Evolutionary conservation across 2,888 invertebrate genomes (phyloP).

Genomic region (Ellobium chinense): DNA sequence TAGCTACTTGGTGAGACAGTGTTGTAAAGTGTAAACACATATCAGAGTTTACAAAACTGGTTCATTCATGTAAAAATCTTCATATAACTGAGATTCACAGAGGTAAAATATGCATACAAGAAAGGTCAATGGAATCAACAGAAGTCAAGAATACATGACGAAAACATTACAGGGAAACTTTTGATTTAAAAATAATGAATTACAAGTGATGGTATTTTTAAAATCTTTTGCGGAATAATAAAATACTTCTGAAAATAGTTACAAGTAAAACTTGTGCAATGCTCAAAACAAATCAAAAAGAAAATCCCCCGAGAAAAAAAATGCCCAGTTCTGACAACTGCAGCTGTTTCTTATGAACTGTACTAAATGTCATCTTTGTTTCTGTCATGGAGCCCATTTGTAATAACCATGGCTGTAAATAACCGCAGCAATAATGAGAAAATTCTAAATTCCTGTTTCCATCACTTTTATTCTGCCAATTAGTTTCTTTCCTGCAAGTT

Average conservation of each 20-base stretch:
- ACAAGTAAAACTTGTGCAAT: neutral
- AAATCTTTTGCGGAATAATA: neutral
- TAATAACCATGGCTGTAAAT: no score
- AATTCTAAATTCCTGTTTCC: no score
- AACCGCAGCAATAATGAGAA: no score
- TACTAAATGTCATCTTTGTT: no score
- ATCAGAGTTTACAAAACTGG: neutral
- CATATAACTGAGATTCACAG: conserved; percentile 15
- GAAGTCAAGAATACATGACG: neutral
- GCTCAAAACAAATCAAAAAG: neutral
- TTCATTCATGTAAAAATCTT: neutral
- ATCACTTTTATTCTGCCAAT: no score
- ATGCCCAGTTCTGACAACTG: no score
- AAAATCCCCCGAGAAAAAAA: no score
- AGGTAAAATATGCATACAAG: conserved; percentile 26
- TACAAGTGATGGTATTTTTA: neutral
- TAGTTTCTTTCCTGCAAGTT: no score
- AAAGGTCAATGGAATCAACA: conserved; percentile 4
- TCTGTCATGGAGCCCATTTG: no score
- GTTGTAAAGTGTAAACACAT: neutral
- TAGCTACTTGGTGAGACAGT: conserved; percentile 8
- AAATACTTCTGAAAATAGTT: neutral
- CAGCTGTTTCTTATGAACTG: no score
- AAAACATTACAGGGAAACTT: neutral
- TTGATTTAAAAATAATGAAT: neutral